Evolutionary conservation across 2,888 invertebrate genomes (phyloP).

Genomic region (Hedychridium roseum): DNA sequence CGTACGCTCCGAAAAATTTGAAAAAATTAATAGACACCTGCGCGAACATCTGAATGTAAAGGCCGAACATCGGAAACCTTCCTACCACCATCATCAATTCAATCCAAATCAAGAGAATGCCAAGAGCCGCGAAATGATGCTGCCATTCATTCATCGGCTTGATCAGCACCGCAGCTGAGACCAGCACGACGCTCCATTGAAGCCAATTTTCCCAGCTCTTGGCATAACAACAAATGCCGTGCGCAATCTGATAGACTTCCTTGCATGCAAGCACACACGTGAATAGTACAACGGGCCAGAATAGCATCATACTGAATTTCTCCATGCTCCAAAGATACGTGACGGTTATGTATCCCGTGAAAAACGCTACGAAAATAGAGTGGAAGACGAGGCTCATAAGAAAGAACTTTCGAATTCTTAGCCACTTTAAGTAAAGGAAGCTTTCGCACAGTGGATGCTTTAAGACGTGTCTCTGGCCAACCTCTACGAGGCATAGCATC

Average conservation of each 20-base stretch:
- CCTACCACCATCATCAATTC: constrained; percentile 88
- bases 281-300: constrained; percentile 67
- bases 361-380: constrained; percentile 77
- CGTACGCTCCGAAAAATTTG: constrained; percentile 82
- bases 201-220: constrained; percentile 87
- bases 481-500: constrained; percentile 73
- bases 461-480: constrained; percentile 79
- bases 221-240: constrained; percentile 77
- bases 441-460: constrained; percentile 88
- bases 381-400: constrained; percentile 81
- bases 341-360: constrained; percentile 77
- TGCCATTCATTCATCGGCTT: constrained; percentile 70
- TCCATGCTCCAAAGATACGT: constrained; percentile 63
- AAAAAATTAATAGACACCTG: constrained; percentile 82
- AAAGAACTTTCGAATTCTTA: constrained; percentile 82
- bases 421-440: constrained; percentile 85
- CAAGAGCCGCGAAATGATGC: constrained; percentile 81
- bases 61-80: constrained; percentile 84
- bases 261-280: constrained; percentile 74
- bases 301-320: constrained; percentile 63
- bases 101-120: constrained; percentile 82
- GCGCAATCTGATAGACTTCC: constrained; percentile 81
- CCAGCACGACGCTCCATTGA: constrained; percentile 78
- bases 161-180: constrained; percentile 43
- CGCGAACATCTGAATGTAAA: constrained; percentile 89